Base-by-base conservation (phyloP, 2,888 invertebrate species). In the Drosophila mayaguana region DNA sequence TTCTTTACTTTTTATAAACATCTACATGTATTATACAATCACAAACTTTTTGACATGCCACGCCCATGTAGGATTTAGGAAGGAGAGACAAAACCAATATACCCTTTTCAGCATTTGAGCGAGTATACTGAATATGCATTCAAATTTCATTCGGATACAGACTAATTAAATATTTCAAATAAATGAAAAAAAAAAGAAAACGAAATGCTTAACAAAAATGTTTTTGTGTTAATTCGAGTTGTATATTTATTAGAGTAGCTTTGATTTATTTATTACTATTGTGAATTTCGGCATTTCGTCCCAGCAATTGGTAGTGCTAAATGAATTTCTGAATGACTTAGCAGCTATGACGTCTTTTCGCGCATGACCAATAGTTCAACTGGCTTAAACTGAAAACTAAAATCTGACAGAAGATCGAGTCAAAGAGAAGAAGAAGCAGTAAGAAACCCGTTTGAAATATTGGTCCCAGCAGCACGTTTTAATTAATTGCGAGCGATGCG, bases 361-460 rank as follows among this genome's bases (percentile, higher is more conserved):
- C 51, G 72, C 48, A 48, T 65, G 36, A 11, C 16, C 50, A 68
- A 59, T 57, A 57, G 42, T 38, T 74, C 40, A 61, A 28, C 45
- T 50, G 42, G 25, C 51, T 36, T 57, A 46, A 53, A 20, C 12
- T 36, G 46, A 53, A 68, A 43, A 43, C 20, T 38, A 57, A 70
- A 73, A 55, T 67, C 72, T 40, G 61, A 51, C 72, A 56, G 50
- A 55, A 55, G 40, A 46, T 12, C 38, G 28, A 32, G 28, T 32
- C 18, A 20, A 11, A 20, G 3, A 28, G 18, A 12, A 48, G 48
- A 48, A 16, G 43, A 42, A 42, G 5, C 16, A 32, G 32, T 11
- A 18, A 25, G 38, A 76, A 77, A 78, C 76, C 18, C 45, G 76
- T 77, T 77, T 74, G 16, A n/a, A 3, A 11, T 18, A 69, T 70